Percentiles rank a stretch among this genome's conserved stretches.
Evolutionary conservation across 2,888 invertebrate genomes (phyloP).

Genomic region (Orthonevra nobilis): DNA sequence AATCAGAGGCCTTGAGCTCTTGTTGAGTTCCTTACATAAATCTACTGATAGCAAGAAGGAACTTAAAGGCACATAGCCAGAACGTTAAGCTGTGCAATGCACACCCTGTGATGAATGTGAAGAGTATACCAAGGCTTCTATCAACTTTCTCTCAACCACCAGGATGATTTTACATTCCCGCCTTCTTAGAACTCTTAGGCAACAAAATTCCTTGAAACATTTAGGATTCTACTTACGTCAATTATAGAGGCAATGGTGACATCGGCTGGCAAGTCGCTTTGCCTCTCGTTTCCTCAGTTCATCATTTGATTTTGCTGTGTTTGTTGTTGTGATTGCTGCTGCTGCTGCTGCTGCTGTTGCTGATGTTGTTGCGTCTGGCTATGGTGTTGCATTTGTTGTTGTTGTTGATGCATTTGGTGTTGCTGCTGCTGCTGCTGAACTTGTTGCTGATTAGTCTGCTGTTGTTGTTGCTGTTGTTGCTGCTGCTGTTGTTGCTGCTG

Average conservation of each 20-base stretch:
- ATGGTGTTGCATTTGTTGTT: slow-evolving; percentile 72
- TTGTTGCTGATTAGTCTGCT: slow-evolving; percentile 76
- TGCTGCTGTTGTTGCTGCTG: slow-evolving; percentile 74
- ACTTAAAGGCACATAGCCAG: too few species aligned
- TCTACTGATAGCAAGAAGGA: too few species aligned
- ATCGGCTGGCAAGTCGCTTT: slow-evolving; percentile 44
- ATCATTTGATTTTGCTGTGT: slow-evolving; percentile 66
- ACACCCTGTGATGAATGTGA: too few species aligned
- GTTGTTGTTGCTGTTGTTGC: slow-evolving; percentile 81
- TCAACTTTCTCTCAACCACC: too few species aligned
- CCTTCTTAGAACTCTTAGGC: too few species aligned
- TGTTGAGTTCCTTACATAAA: too few species aligned
- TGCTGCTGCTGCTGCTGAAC: slow-evolving; percentile 74
- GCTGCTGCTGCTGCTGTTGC: slow-evolving; percentile 74
- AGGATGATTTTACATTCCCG: too few species aligned
- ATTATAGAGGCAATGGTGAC: slow-evolving; percentile 64
- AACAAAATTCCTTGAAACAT: slow-evolving; percentile 61
- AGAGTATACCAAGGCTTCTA: too few species aligned
- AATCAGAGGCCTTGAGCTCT: too few species aligned
- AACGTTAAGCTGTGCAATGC: too few species aligned
- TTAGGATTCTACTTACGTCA: slow-evolving; percentile 62
- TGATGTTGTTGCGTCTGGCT: slow-evolving; percentile 74
- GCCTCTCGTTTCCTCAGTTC: slow-evolving; percentile 67
- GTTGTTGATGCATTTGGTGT: slow-evolving; percentile 72
- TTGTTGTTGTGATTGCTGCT: slow-evolving; percentile 76